Evolutionary conservation across 2,888 invertebrate genomes (phyloP), one percentile per base, ranked within the genome.

Genomic region (Ophonus ardosiacus): DNA sequence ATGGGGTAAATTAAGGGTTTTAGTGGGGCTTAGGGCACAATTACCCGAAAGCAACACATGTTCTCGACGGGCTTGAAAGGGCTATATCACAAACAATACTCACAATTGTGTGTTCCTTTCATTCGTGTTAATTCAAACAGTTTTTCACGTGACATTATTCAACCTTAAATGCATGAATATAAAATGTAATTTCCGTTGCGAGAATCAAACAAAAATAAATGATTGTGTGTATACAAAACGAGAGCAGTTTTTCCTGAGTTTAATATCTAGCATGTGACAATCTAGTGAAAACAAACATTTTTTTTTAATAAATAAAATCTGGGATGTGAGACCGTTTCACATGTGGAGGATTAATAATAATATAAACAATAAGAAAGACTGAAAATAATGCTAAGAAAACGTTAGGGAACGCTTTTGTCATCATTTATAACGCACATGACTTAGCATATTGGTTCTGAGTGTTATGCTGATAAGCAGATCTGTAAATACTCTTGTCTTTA

Each of bases 141-240:
- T 18, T 43, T 74, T 68, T 68, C 40, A 13, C 13, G 65, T 65
- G 65, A 31, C 10, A 65, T 15, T 31, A 31, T 71, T 71, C 40
- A 71, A 31, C 40, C 43, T 51, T 51, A 51, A 51, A 51, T 51
- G 43, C 43, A 51, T 51, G 43, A 74, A 18, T 43, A 74, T 74
- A 74, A 74, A 74, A 74, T 74, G 71, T 74, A 74, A 74, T 74
- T 40, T 74, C 71, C 71, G 71, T 51, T 31, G 31, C 43, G 17
- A 18, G 43, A 43, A 18, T 74, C 71, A 40, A 74, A 43, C 17
- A 40, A 40, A 74, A 74, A 74, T 74, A 74, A 74, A 74, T 43
- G 71, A 74, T 43, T 74, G 15, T 18, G 40, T 40, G 51, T 40
- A 40, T 40, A 74, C 18, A 74, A 17, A 74, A 51, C 43, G 40